These are phyloP conservation scores for Choloepus didactylus DNA, from an alignment of 2,797 vertebrate species.

Conservation along the genomic window DNA sequence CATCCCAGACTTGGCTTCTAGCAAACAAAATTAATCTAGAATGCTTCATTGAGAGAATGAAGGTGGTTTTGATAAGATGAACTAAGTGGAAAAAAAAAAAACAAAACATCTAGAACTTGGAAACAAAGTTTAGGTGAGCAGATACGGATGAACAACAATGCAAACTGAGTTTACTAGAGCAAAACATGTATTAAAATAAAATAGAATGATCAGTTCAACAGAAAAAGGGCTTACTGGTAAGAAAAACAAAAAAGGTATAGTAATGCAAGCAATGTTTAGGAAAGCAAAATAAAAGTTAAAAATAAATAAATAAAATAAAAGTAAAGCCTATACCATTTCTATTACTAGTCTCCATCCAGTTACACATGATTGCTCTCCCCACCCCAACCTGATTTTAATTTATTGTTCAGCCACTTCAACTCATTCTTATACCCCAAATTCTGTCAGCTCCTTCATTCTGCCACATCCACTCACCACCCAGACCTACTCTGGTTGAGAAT, in stretches of 20 bases:
- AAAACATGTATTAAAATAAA: too few species aligned
- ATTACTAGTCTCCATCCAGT: background rate
- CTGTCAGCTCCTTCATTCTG: background rate
- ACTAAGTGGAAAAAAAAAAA: background rate
- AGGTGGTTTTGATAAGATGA: background rate
- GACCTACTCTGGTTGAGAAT: background rate
- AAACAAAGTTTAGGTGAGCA: conserved; percentile 18
- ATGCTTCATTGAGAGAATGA: background rate
- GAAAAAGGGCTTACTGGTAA: too few species aligned
- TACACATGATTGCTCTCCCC: background rate
- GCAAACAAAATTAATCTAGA: conserved; percentile 56
- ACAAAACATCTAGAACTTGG: conserved; percentile 1
- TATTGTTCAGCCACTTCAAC: background rate
- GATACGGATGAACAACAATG: background rate
- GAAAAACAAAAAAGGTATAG: too few species aligned
- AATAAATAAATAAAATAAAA: background rate
- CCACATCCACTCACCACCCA: background rate
- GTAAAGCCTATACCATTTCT: background rate
- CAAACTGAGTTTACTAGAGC: background rate
- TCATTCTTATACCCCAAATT: background rate
- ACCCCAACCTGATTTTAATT: background rate
- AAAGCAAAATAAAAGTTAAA: too few species aligned
- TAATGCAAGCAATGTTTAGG: too few species aligned
- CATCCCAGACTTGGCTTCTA: background rate
- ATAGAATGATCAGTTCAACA: too few species aligned